Conservation (phyloP, 2,888 invertebrate genomes). For the Callinectes sapidus region DNA sequence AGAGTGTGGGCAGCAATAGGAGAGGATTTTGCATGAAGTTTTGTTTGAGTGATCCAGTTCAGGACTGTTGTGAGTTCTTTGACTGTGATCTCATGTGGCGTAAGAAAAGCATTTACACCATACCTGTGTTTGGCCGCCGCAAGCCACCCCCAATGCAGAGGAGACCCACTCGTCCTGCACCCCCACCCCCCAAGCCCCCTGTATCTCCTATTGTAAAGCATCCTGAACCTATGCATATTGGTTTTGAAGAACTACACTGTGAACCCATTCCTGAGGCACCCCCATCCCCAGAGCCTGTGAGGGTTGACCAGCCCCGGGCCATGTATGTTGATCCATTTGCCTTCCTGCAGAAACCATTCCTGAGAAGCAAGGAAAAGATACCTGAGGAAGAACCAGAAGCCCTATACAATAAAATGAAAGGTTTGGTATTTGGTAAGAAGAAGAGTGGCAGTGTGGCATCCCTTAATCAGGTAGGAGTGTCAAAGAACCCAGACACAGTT, state of each 20-base stretch:
- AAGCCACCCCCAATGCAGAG: conserved; percentile 67
- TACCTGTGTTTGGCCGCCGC: conserved; percentile 69
- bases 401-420: conserved; percentile 70
- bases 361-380: conserved; percentile 57
- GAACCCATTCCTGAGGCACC: conserved; percentile 72
- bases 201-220: conserved; percentile 62
- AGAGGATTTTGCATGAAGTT: conserved; percentile 70
- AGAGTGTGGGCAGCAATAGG: background rate
- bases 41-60: conserved; percentile 72
- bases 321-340: conserved; percentile 72
- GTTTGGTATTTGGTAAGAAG: conserved; percentile 68
- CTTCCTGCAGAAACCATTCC: conserved; percentile 71
- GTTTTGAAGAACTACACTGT: conserved; percentile 69
- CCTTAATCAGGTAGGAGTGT: conserved; percentile 65
- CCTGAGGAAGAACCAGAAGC: conserved; percentile 67
- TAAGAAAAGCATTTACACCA: conserved; percentile 71
- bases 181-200: conserved; percentile 68
- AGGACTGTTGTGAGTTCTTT: conserved; percentile 73
- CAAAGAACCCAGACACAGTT: conserved; percentile 58
- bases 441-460: conserved; percentile 71
- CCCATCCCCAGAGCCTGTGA: conserved; percentile 71
- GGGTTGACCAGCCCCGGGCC: conserved; percentile 67
- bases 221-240: conserved; percentile 60
- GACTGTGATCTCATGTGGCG: conserved; percentile 72
- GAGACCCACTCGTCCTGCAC: conserved; percentile 71